Evolutionary conservation across 2,797 vertebrate species (phyloP).

Genomic region (Lerista edwardsae): DNA sequence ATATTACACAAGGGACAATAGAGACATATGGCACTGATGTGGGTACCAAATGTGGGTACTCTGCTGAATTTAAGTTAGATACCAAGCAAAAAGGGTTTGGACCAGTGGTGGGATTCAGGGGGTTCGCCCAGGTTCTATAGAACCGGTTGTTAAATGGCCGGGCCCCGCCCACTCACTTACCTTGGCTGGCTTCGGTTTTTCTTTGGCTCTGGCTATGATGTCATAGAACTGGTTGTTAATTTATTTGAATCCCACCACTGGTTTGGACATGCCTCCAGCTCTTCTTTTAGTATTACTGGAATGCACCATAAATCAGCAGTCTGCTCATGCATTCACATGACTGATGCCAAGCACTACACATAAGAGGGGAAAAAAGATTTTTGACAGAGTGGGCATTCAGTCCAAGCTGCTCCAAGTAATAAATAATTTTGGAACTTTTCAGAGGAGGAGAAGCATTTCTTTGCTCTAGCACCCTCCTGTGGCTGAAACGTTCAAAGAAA

Average conservation of each 20-base stretch:
- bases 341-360: not conserved
- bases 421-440: slow-evolving; percentile 18
- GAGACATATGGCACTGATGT: slow-evolving; percentile 24
- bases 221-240: too few relatives aligned
- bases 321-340: not conserved
- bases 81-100: not conserved
- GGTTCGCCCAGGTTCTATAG: too few relatives aligned
- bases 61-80: not conserved
- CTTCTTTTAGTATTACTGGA: not conserved
- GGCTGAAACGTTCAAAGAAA: slow-evolving; percentile 51
- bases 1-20: slow-evolving; percentile 20
- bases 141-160: too few relatives aligned
- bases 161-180: too few relatives aligned
- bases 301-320: not conserved
- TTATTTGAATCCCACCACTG: too few relatives aligned
- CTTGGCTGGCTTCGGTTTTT: too few relatives aligned
- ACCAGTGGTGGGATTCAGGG: too few relatives aligned
- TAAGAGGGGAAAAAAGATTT: not conserved
- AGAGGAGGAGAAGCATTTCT: not conserved
- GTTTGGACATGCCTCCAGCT: not conserved
- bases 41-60: not conserved
- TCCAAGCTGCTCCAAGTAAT: not conserved
- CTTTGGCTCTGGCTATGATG: too few relatives aligned
- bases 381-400: too few relatives aligned
- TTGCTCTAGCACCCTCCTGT: slow-evolving; percentile 64